These are phyloP conservation scores for Lagria hirta DNA, from an alignment of 2,888 invertebrate genomes.

Conservation along the genomic window DNA sequence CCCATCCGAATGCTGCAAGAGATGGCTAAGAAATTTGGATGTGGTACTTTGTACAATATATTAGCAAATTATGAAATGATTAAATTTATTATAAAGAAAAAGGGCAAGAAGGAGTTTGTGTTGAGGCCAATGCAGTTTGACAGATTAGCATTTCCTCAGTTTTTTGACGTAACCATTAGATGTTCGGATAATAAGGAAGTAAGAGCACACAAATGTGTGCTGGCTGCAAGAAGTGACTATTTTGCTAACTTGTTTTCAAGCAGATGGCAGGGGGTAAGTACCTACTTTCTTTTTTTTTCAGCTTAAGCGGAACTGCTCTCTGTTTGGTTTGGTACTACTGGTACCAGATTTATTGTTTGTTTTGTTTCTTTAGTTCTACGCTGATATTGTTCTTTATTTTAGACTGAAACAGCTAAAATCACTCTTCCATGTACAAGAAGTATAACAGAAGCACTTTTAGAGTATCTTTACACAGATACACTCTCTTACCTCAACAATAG, in stretches of 20 bases:
- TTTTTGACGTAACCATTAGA: conserved; percentile 49
- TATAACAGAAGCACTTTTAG: conserved; percentile 67
- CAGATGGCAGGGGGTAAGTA: conserved; percentile 72
- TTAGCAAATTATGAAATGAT: conserved; percentile 54
- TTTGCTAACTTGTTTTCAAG: conserved; percentile 81
- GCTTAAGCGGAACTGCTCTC: neutral
- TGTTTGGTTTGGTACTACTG: neutral
- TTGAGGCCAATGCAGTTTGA: conserved; percentile 31
- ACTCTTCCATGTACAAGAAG: conserved; percentile 63
- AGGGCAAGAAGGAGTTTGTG: conserved; percentile 24
- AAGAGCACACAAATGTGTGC: conserved; percentile 77
- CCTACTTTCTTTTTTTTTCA: conserved; percentile 7
- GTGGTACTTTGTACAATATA: conserved; percentile 57
- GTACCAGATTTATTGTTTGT: neutral
- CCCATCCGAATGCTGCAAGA: conserved; percentile 62
- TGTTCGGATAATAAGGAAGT: conserved; percentile 52
- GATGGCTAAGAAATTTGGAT: conserved; percentile 59
- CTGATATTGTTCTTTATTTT: conserved; percentile 21
- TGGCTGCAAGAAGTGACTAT: conserved; percentile 80
- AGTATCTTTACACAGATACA: conserved; percentile 75
- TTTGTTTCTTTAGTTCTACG: neutral
- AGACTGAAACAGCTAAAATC: conserved; percentile 37
- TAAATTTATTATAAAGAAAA: conserved; percentile 31
- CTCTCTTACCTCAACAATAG: conserved; percentile 61
- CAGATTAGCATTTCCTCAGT: conserved; percentile 39